phyloP scores from a whole-genome alignment of 2,113 vertebrate species.

The Seriola aureovittata region DNA sequence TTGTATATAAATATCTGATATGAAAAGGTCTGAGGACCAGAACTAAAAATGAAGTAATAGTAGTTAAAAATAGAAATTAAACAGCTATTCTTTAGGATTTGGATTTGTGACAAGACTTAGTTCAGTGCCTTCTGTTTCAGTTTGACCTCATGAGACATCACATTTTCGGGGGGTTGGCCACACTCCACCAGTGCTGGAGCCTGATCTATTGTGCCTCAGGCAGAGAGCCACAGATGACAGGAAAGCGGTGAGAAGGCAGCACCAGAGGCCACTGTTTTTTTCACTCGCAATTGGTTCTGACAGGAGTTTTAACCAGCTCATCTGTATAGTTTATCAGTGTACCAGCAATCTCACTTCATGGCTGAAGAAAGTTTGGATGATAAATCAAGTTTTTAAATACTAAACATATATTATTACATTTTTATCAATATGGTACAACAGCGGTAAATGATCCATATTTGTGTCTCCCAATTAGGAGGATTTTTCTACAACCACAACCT shows the following conservation, averaged over 20 bases:
- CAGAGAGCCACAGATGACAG: slow-evolving; percentile 41
- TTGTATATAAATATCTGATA: neutral
- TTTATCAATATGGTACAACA: neutral
- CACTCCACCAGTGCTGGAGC: slow-evolving; percentile 22
- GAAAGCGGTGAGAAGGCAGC: slow-evolving; percentile 19
- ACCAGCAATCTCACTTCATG: neutral
- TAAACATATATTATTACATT: neutral
- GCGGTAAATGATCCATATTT: neutral
- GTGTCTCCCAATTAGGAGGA: neutral
- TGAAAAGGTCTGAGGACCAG: neutral
- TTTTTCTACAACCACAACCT: neutral
- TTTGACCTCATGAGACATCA: slow-evolving; percentile 48
- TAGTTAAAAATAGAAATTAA: slow-evolving; percentile 3
- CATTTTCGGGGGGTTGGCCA: slow-evolving; percentile 22
- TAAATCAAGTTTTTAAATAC: neutral
- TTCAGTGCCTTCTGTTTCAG: slow-evolving; percentile 50
- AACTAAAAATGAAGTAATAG: neutral
- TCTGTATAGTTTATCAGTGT: slow-evolving; percentile 5
- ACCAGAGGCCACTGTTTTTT: slow-evolving; percentile 10
- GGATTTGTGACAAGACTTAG: slow-evolving; percentile 25
- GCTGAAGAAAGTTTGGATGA: neutral
- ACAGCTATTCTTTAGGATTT: neutral
- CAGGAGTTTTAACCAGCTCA: slow-evolving; percentile 26
- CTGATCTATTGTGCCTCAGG: slow-evolving; percentile 45
- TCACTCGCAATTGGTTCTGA: slow-evolving; percentile 19